These are phyloP conservation scores for Aegotheles bennettii DNA, from an alignment of 2,113 vertebrate genomes.

Conservation along the genomic window DNA sequence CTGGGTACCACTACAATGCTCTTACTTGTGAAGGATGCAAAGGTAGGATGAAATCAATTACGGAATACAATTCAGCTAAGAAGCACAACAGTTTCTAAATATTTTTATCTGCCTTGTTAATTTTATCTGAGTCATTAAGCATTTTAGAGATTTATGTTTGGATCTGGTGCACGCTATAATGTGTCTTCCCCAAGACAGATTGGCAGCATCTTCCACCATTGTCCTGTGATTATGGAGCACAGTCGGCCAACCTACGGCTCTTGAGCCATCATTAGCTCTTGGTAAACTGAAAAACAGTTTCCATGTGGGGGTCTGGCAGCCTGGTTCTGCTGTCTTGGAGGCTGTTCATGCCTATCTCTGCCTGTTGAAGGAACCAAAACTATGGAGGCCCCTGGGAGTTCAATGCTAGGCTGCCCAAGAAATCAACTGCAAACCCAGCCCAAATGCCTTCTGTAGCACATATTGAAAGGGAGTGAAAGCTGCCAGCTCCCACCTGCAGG, in stretches of 20 bases:
- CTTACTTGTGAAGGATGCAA: constrained; percentile 98
- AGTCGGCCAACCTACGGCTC: fast-evolving
- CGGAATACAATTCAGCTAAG: background rate
- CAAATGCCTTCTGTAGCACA: background rate
- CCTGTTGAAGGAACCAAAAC: background rate
- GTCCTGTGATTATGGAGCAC: background rate
- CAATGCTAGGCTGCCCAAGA: background rate
- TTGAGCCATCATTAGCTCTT: background rate
- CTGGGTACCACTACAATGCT: constrained; percentile 97
- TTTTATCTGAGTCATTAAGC: background rate
- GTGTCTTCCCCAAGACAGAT: background rate
- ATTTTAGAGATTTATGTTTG: background rate
- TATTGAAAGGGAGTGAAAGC: background rate
- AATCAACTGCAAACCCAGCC: background rate
- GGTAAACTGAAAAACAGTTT: background rate
- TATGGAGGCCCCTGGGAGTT: background rate
- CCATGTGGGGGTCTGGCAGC: background rate
- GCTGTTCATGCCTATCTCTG: background rate
- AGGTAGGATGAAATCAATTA: constrained; percentile 75
- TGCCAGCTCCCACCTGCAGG: background rate
- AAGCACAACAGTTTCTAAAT: background rate
- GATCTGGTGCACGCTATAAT: background rate
- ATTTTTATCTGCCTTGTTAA: background rate
- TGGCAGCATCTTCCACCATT: background rate
- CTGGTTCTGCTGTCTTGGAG: background rate